phyloP scores from a whole-genome alignment of 2,113 vertebrate genomes.

The Mastomys coucha region DNA sequence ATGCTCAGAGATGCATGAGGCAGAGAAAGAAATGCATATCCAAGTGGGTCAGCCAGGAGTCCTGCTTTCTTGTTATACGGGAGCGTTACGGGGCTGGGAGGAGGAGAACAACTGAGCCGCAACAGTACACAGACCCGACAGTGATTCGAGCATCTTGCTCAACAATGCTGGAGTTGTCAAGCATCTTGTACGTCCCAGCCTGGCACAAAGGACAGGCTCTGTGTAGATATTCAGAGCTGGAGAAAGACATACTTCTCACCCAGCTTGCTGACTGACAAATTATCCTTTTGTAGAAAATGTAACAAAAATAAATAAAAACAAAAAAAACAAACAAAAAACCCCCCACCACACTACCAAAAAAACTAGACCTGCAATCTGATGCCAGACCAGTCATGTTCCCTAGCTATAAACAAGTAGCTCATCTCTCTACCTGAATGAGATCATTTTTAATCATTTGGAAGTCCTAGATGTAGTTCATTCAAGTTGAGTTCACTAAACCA shows the following conservation, averaged over 20 bases:
- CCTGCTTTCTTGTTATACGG: conserved; percentile 54
- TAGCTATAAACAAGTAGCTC: conserved; percentile 38
- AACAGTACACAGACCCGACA: conserved; percentile 9
- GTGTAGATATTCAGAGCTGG: background rate
- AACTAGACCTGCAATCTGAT: conserved; percentile 13
- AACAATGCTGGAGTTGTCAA: conserved; percentile 84
- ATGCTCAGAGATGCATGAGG: conserved; percentile 38
- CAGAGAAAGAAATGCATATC: conserved; percentile 51
- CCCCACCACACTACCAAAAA: background rate
- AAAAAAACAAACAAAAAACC: background rate
- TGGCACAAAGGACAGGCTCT: conserved; percentile 81
- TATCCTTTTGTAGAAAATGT: background rate
- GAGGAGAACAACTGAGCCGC: accelerated
- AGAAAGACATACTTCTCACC: conserved; percentile 12
- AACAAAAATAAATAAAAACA: background rate
- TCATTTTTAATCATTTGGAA: conserved; percentile 36
- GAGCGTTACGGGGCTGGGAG: background rate
- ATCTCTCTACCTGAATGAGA: conserved; percentile 45
- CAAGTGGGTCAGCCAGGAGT: conserved; percentile 64
- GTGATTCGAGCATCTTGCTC: conserved; percentile 73
- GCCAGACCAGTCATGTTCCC: background rate
- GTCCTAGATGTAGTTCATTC: background rate
- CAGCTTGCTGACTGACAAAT: conserved; percentile 2
- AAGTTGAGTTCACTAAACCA: background rate
- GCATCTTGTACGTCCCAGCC: conserved; percentile 78